phyloP scores from a whole-genome alignment of 35 echinoderm and acorn worm genomes.

The Chiridota heheva region DNA sequence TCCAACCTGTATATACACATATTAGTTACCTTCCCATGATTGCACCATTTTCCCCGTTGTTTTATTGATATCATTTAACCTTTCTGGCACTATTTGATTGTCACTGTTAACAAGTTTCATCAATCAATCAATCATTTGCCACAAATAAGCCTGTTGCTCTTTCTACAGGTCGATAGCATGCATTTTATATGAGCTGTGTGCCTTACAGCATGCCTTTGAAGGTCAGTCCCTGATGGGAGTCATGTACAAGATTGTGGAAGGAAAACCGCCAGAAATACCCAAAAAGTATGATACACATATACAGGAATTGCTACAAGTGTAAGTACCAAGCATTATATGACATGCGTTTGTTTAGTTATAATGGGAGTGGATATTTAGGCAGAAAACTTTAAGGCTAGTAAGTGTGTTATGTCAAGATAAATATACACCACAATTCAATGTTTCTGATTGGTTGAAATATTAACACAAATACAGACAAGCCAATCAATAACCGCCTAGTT shows the following conservation, averaged over 20 bases:
- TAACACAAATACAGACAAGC: no score
- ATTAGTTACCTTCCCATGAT: no score
- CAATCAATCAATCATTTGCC: not conserved
- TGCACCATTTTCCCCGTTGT: no score
- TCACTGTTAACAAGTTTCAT: not conserved
- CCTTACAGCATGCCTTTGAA: conserved; percentile 96
- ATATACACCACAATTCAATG: no score
- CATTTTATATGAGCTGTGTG: conserved; percentile 96
- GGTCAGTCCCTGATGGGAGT: conserved; percentile 98
- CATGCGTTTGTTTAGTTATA: not conserved
- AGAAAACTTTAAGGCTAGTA: no score
- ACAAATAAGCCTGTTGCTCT: not conserved
- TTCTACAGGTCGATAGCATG: conserved; percentile 92
- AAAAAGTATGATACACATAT: conserved; percentile 73
- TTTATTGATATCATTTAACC: no score
- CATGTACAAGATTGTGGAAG: conserved; percentile 99
- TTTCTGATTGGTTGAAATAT: no score
- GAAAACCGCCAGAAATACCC: conserved; percentile 82
- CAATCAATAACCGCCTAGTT: no score
- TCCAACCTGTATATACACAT: no score
- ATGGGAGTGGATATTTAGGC: not conserved
- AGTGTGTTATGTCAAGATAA: not conserved
- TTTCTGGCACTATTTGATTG: no score
- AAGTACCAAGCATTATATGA: conserved; percentile 24
- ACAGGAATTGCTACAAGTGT: conserved; percentile 81